Percentiles rank a stretch among this genome's conserved stretches.
Evolutionary conservation across 1,140 invertebrate genomes (phyloP).

Genomic region (Venturia canescens): DNA sequence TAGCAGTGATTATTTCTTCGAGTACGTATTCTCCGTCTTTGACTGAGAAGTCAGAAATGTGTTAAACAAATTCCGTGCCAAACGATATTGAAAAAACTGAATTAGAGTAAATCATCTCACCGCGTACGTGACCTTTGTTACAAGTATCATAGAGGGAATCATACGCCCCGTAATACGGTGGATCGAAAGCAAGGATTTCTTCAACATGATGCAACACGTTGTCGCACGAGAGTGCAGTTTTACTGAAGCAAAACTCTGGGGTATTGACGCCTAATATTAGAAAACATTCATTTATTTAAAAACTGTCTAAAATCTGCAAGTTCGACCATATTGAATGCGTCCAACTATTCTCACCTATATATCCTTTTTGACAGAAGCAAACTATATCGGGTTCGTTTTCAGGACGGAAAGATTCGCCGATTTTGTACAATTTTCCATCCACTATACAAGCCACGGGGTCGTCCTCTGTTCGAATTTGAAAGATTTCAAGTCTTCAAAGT

Average conservation of each 20-base stretch:
- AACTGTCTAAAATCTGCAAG: no score
- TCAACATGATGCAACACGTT: constrained; percentile 40
- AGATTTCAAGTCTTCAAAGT: neutral
- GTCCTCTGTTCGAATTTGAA: neutral
- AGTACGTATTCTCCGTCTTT: no score
- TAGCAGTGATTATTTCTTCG: no score
- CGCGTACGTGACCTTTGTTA: neutral
- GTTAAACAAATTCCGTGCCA: no score
- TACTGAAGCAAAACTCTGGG: constrained; percentile 58
- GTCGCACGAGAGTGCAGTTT: constrained; percentile 48
- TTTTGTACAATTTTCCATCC: constrained; percentile 58
- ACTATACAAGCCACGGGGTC: constrained; percentile 58
- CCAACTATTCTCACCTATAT: constrained; percentile 52
- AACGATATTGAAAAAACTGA: no score
- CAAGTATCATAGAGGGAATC: neutral
- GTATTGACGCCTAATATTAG: constrained; percentile 58
- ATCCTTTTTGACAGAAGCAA: constrained; percentile 59
- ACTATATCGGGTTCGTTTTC: constrained; percentile 23
- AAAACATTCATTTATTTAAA: no score
- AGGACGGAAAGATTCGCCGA: constrained; percentile 58
- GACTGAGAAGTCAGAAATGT: no score
- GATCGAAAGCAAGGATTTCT: constrained; percentile 45
- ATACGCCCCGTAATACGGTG: constrained; percentile 52
- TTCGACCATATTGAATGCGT: neutral
- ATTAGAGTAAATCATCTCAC: no score